Conservation (phyloP, 2,113 vertebrate species). For the Chelonoidis abingdonii region DNA sequence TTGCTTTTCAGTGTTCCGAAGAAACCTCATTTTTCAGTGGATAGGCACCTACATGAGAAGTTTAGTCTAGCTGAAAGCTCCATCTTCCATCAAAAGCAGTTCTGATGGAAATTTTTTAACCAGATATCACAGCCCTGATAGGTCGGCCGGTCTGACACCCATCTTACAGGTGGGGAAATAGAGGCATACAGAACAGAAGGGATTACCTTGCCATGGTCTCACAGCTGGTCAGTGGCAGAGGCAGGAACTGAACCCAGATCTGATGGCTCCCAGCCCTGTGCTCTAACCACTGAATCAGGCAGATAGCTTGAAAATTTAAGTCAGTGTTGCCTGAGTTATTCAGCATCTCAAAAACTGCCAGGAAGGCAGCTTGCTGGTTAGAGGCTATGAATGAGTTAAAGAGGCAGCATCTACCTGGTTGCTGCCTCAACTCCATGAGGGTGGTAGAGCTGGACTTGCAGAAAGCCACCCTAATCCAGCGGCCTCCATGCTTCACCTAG, state of each 20-base stretch:
- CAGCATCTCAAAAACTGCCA: not conserved
- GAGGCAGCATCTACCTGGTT: not conserved
- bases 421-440: not conserved
- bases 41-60: not conserved
- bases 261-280: not conserved
- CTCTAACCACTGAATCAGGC: not conserved
- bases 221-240: fast-evolving
- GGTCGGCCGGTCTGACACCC: not conserved
- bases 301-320: not conserved
- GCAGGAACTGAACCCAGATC: not conserved
- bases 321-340: not conserved
- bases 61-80: not conserved
- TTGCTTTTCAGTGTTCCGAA: not conserved
- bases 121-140: not conserved
- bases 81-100: not conserved
- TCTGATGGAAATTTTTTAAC: fast-evolving
- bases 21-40: not conserved
- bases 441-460: not conserved
- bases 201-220: not conserved
- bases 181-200: fast-evolving
- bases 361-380: not conserved
- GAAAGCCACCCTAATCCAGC: not conserved
- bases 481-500: not conserved
- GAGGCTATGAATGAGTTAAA: not conserved
- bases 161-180: not conserved